Evolutionary conservation across 2,797 vertebrate genomes (phyloP).

Genomic region (Tympanoctomys barrerae): DNA sequence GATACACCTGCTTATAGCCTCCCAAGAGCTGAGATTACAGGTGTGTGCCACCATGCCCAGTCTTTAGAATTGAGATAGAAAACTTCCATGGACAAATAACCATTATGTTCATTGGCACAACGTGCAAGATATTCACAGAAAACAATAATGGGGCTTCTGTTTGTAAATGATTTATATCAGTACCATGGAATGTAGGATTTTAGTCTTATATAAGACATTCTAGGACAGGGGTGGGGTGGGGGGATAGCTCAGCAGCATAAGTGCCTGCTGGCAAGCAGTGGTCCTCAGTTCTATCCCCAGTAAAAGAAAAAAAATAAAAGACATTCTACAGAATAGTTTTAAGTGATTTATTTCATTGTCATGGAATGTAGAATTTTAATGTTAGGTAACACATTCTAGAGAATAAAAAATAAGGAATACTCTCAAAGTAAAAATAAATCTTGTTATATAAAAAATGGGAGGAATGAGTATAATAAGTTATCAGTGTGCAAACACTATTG

Average conservation of each 20-base stretch:
- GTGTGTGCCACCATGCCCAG: too few relatives aligned
- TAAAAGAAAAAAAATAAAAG: too few relatives aligned
- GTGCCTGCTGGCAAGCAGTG: too few relatives aligned
- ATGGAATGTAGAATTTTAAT: background rate
- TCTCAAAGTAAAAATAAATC: background rate
- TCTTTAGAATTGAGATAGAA: background rate
- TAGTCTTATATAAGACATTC: background rate
- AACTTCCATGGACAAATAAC: background rate
- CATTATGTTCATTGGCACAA: background rate
- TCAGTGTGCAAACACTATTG: too few relatives aligned
- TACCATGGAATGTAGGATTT: background rate
- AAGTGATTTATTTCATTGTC: background rate
- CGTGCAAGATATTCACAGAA: background rate
- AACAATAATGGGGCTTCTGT: background rate
- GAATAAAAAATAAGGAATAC: background rate
- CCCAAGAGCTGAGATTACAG: too few relatives aligned
- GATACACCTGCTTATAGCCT: too few relatives aligned
- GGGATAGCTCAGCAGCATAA: too few relatives aligned
- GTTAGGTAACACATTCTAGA: background rate
- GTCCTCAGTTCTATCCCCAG: too few relatives aligned
- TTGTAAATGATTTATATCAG: background rate
- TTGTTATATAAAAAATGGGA: background rate
- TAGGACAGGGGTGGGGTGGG: too few relatives aligned
- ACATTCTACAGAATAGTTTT: too few relatives aligned
- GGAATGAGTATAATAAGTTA: too few relatives aligned